Evolutionary conservation across 2,797 vertebrate genomes (phyloP).

Genomic region (Tamandua tetradactyla): DNA sequence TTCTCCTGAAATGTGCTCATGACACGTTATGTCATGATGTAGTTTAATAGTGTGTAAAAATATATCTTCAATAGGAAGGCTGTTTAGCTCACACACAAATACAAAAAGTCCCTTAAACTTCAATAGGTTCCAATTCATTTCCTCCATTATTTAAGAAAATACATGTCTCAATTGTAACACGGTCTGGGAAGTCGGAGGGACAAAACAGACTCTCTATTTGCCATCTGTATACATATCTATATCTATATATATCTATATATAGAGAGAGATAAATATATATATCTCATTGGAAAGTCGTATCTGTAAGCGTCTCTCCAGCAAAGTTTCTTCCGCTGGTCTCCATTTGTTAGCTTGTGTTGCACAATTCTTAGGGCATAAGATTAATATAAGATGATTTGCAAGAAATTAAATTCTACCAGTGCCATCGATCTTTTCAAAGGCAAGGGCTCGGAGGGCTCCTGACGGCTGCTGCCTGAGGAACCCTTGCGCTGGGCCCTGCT

Average conservation of each 20-base stretch:
- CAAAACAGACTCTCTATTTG: neutral
- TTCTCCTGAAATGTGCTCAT: neutral
- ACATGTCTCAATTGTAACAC: neutral
- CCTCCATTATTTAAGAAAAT: neutral
- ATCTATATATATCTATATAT: neutral
- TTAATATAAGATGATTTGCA: neutral
- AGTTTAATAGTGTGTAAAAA: neutral
- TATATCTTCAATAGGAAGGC: neutral
- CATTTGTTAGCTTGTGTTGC: neutral
- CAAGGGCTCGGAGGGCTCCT: too few relatives aligned
- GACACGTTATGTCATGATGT: neutral
- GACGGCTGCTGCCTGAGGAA: too few relatives aligned
- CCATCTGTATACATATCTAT: neutral
- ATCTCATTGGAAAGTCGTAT: neutral
- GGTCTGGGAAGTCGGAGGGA: neutral
- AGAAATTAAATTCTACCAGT: neutral
- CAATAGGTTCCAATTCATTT: neutral
- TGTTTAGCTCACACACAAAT: neutral
- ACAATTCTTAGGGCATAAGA: neutral
- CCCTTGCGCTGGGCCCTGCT: too few relatives aligned
- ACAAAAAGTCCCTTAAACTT: neutral
- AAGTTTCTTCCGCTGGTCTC: neutral
- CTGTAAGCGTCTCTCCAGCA: neutral
- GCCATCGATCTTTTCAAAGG: neutral
- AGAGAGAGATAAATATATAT: too few relatives aligned